Conservation (phyloP, 2,888 invertebrate species). For the Agrochola lota region DNA sequence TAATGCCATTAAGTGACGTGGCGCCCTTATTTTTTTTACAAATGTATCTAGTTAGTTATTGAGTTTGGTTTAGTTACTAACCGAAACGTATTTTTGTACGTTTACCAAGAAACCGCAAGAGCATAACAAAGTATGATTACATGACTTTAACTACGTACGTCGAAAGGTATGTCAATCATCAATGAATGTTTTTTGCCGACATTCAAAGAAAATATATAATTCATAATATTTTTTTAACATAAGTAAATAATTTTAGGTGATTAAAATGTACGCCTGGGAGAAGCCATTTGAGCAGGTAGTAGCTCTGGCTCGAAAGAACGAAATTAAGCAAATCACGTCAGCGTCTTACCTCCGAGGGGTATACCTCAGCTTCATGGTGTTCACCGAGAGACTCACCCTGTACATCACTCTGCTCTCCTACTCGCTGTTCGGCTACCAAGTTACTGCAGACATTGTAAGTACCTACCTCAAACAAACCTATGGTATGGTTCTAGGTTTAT, state of each 20-base stretch:
- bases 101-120: constrained; percentile 30
- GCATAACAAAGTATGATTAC: constrained; percentile 18
- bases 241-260: constrained; percentile 91
- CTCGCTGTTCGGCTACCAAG: constrained; percentile 92
- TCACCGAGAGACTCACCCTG: constrained; percentile 95
- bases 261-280: constrained; percentile 99
- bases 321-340: constrained; percentile 91
- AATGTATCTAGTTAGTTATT: background rate
- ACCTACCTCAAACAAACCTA: background rate
- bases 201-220: constrained; percentile 3
- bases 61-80: constrained; percentile 7
- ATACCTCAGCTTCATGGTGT: constrained; percentile 94
- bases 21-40: constrained; percentile 34
- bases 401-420: constrained; percentile 95
- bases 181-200: background rate
- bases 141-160: constrained; percentile 1
- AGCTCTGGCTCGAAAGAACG: constrained; percentile 93
- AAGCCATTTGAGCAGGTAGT: constrained; percentile 96
- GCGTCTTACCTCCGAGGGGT: constrained; percentile 92
- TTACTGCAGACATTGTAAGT: constrained; percentile 90
- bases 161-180: background rate
- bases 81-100: constrained; percentile 12
- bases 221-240: constrained; percentile 1
- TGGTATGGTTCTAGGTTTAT: background rate
- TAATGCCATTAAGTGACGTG: constrained; percentile 3